Conservation (phyloP, 2,113 vertebrate species). For the Drymodes brunneopygia region DNA sequence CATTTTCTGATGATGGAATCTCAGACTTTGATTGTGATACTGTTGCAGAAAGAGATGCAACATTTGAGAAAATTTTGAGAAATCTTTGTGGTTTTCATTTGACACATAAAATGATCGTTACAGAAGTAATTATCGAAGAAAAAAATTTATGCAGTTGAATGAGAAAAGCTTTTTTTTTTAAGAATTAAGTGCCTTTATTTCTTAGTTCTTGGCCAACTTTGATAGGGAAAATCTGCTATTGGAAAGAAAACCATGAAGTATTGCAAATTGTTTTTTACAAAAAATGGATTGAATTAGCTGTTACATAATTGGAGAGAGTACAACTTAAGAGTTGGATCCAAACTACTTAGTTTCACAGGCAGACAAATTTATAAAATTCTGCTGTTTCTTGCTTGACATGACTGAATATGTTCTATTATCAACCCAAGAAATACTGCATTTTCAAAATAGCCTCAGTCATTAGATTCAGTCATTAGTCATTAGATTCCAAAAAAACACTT, state of each 20-base stretch:
- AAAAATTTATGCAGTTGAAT: neutral
- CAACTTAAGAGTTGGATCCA: neutral
- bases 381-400: neutral
- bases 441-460: constrained; percentile 6
- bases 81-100: neutral
- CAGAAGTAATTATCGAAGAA: neutral
- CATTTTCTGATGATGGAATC: neutral
- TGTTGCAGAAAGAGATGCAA: neutral
- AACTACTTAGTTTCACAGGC: neutral
- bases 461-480: no score
- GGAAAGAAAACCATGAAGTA: neutral
- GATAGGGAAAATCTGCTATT: neutral
- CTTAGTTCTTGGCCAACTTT: neutral
- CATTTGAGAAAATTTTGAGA: neutral
- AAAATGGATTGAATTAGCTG: neutral
- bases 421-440: neutral
- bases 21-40: neutral
- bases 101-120: neutral
- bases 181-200: neutral
- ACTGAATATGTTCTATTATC: neutral
- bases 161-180: neutral
- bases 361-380: neutral
- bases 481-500: neutral
- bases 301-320: neutral
- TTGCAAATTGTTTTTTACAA: neutral